Percentiles rank a stretch among this genome's conserved stretches.
phyloP scores from a whole-genome alignment of 64 coral and sea anemone species.

The Porites australiensis region DNA sequence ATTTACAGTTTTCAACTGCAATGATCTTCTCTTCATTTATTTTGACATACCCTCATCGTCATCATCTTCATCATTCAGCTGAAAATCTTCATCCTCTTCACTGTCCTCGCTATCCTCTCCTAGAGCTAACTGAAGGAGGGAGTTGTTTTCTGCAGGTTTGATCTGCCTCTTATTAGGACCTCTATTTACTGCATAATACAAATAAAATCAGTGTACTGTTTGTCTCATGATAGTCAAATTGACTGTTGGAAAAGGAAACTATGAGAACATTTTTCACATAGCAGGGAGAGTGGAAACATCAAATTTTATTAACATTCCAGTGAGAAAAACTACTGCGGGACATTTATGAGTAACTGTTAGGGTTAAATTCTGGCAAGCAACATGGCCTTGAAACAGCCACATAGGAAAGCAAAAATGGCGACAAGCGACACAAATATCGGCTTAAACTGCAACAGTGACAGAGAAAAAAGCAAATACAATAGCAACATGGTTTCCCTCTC shows the following conservation, averaged over 20 bases:
- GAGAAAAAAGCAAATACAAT: no score
- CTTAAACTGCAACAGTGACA: no score
- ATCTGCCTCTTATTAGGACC: slow-evolving; percentile 99
- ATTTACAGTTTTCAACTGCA: no score
- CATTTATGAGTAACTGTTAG: no score
- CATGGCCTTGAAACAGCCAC: not conserved
- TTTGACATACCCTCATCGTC: not conserved
- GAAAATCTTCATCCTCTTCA: slow-evolving; percentile 98
- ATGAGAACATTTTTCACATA: no score
- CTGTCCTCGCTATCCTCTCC: slow-evolving; percentile 90
- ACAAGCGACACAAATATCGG: no score
- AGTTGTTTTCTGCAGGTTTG: slow-evolving; percentile 97
- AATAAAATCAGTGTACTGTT: no score
- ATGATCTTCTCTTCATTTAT: not conserved
- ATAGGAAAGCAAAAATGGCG: not conserved
- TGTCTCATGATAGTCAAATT: no score
- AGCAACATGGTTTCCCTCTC: not conserved
- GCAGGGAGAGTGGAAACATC: no score
- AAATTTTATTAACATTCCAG: no score
- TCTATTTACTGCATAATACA: slow-evolving; percentile 81
- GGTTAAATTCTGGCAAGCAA: not conserved
- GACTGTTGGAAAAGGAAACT: no score
- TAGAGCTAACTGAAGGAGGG: slow-evolving; percentile 86
- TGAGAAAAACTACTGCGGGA: no score
- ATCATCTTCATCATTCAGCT: slow-evolving; percentile 85